Evolutionary conservation across 2,888 invertebrate species (phyloP), one percentile per base, ranked within the genome.

Genomic region (Aphrophora alni): DNA sequence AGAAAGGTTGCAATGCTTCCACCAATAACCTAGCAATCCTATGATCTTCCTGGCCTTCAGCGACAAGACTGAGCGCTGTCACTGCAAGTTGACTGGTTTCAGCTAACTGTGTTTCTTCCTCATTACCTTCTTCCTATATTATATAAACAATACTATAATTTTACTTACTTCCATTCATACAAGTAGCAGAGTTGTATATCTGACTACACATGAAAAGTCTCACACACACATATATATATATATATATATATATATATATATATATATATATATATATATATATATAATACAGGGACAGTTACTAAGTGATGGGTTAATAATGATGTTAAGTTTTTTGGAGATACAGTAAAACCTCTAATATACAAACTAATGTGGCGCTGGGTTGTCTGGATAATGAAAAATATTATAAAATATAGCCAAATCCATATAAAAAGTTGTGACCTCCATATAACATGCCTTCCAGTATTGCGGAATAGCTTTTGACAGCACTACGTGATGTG

Each of bases 71-170:
- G 5, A 73, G 59, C 12, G 25, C 44, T 3, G 73, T 68, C 59
- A 78, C 78, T 8, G 74, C 74, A 26, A 79, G 69, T 27, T 79
- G 74, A n/a, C 73, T 28, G 17, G 68, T 74, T 59, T 79, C 78
- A 17, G n/a, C 74, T 27, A 79, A 8, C 21, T 38, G 51, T 7
- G 69, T 25, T 26, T 73, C 26, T 38, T 79, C 78, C 38, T 74
- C 74, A 24, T n/a, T 27, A 2, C 51, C 74, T 21, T 79, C 74
- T 72, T 33, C 28, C 78, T 78, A 27, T 17, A 44, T 68, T 3
- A 51, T 2, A 17, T 12, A 71, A 28, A 71, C 17, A 69, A 2
- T 3, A 69, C 2, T 24, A 10, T 21, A 14, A 69, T 69, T 69
- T 8, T 68, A n/a, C 4, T 5, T 68, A 5, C 10, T 68, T 68